A percentile compares a stretch with the other conserved stretches of the same genome.
Evolutionary conservation across 2,113 vertebrate species (phyloP).

Genomic region (Labeo rohita): DNA sequence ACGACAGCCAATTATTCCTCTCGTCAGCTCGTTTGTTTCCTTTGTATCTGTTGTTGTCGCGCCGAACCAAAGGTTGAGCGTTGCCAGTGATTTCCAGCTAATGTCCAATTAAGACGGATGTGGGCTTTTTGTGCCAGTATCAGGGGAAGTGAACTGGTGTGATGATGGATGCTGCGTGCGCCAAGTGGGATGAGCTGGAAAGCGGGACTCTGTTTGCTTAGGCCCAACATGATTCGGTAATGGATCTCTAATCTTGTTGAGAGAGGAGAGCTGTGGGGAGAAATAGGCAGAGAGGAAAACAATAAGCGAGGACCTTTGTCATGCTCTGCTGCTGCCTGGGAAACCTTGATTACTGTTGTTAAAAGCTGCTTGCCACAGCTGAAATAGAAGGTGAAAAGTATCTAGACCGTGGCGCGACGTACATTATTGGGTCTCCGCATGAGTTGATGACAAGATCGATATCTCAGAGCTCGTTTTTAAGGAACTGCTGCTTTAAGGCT

Average conservation of each 20-base stretch:
- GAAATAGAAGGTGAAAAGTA: constrained; percentile 46
- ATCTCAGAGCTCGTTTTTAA: constrained; percentile 48
- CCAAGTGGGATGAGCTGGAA: constrained; percentile 44
- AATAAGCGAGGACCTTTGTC: constrained; percentile 30
- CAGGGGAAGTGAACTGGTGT: constrained; percentile 37
- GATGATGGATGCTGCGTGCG: constrained; percentile 45
- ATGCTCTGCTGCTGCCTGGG: constrained; percentile 44
- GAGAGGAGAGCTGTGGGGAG: background rate
- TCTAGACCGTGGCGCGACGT: constrained; percentile 44
- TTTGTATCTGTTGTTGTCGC: constrained; percentile 42
- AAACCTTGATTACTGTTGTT: constrained; percentile 52
- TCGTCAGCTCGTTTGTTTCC: constrained; percentile 48
- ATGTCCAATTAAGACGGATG: constrained; percentile 58
- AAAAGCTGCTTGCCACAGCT: constrained; percentile 43
- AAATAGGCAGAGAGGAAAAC: background rate
- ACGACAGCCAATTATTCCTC: constrained; percentile 46
- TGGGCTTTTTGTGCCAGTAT: constrained; percentile 32
- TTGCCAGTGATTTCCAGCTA: constrained; percentile 42
- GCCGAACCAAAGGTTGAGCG: background rate
- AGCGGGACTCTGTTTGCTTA: constrained; percentile 33
- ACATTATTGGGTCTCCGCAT: constrained; percentile 39
- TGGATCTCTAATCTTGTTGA: constrained; percentile 44
- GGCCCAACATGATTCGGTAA: constrained; percentile 46
- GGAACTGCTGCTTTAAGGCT: background rate
- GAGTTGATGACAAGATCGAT: constrained; percentile 61